Evolutionary conservation across 2,797 vertebrate genomes (phyloP), one percentile per base, ranked within the genome.

Genomic region (Odontamblyopus rebecca): DNA sequence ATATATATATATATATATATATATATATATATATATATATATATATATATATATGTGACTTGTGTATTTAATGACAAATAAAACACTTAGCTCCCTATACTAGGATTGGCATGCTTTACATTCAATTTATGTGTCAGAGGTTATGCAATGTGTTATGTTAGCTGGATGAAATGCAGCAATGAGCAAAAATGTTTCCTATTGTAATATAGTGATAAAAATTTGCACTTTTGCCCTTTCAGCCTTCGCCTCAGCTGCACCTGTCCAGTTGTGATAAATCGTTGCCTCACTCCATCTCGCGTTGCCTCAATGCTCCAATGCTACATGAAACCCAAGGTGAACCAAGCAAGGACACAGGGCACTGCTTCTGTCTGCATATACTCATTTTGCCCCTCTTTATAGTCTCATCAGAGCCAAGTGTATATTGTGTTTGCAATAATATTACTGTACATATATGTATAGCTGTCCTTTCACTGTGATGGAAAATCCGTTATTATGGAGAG

Each of bases 191-290:
- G 3, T 63, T 63, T 44, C 18, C 61, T 53, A 56, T 70, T 73
- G 73, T 86, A 70, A 68, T 74, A 41, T 73, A 19, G 73, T 70
- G 8, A 57, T 73, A 73, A 77, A 80, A 63, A 67, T 63, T 61
- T 60, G 9, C 50, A 6, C 53, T 51, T 12, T 68, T 5, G 48
- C 68, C 70, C 75, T 44, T 79, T 86, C 73, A 84, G 57, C 69
- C 70, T 76, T 74, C 62, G 71, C 76, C 68, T 67, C 64, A 30
- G 68, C 67, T 72, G 74, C 71, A 78, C 63, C 82, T 83, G 78
- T 79, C 80, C 79, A 77, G 64, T 80, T 76, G 77, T 86, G 87
- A 88, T 84, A 82, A 86, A 86, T 86, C 71, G 50, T 50, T 57
- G 19, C 64, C 29, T 38, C 35, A 8, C 75, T 76, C 57, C 74